Conservation (phyloP, 2,888 invertebrate genomes). For the Perithous albicinctus region DNA sequence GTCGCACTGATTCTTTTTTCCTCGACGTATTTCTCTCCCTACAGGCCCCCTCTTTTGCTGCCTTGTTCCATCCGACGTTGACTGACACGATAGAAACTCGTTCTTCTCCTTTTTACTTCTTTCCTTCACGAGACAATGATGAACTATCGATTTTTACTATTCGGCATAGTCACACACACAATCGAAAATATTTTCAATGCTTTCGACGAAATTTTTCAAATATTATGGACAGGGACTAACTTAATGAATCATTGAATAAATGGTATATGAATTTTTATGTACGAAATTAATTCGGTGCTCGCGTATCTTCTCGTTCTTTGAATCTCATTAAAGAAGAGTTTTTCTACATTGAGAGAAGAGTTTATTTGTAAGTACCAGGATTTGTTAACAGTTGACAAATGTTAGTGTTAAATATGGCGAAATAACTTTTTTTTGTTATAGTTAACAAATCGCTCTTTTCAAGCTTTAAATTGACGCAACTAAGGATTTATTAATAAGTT, state of each 20-base stretch:
- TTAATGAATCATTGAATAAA: neutral
- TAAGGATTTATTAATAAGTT: too few species aligned
- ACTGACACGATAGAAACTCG: constrained; percentile 45
- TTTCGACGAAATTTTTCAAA: neutral
- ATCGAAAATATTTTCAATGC: neutral
- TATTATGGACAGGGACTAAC: neutral
- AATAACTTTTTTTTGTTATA: too few species aligned
- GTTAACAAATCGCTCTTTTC: too few species aligned
- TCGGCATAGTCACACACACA: neutral
- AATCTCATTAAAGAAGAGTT: neutral
- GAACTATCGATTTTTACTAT: constrained; percentile 43
- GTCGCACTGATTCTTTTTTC: constrained; percentile 48
- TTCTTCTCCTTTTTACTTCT: constrained; percentile 37
- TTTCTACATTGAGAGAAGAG: too few species aligned
- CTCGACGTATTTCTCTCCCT: neutral
- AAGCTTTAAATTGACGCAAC: too few species aligned
- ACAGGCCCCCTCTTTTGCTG: constrained; percentile 3
- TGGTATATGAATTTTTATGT: neutral
- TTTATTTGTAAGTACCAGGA: too few species aligned
- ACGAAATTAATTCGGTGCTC: too few species aligned
- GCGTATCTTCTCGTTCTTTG: neutral
- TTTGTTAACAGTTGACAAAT: too few species aligned
- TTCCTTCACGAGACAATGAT: constrained; percentile 39
- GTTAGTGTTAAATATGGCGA: too few species aligned
- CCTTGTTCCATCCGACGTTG: constrained; percentile 29